Evolutionary conservation across 2,797 vertebrate genomes (phyloP).

Genomic region (Onychomys leucogaster): DNA sequence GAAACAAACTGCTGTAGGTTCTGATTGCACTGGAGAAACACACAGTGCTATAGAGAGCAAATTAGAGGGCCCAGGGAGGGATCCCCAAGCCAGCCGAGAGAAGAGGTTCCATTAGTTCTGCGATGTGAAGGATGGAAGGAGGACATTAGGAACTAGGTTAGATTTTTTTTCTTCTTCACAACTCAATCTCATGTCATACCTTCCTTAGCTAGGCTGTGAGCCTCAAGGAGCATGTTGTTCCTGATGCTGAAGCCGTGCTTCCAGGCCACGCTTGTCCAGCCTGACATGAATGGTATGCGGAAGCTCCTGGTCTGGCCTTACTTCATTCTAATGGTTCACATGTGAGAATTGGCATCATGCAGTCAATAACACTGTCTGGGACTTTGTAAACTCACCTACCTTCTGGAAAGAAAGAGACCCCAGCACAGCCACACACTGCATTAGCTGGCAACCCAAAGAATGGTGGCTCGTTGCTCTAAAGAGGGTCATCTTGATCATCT

Average conservation of each 20-base stretch:
- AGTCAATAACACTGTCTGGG: background rate
- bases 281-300: background rate
- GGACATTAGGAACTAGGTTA: background rate
- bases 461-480: background rate
- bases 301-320: background rate
- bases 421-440: background rate
- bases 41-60: background rate
- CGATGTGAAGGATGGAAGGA: constrained; percentile 2
- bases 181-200: background rate
- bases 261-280: background rate
- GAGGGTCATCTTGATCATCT: background rate
- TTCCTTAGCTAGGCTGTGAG: background rate
- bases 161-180: background rate
- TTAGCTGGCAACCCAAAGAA: constrained; percentile 1
- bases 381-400: background rate
- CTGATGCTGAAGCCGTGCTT: background rate
- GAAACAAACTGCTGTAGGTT: background rate
- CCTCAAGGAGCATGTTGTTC: background rate
- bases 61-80: too few species aligned
- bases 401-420: constrained; percentile 28
- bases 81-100: background rate
- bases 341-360: background rate
- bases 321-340: background rate
- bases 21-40: background rate
- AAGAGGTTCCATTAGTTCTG: background rate